Evolutionary conservation across 2,888 invertebrate species (phyloP), one percentile per base, ranked within the genome.

Genomic region (Nomada flava): DNA sequence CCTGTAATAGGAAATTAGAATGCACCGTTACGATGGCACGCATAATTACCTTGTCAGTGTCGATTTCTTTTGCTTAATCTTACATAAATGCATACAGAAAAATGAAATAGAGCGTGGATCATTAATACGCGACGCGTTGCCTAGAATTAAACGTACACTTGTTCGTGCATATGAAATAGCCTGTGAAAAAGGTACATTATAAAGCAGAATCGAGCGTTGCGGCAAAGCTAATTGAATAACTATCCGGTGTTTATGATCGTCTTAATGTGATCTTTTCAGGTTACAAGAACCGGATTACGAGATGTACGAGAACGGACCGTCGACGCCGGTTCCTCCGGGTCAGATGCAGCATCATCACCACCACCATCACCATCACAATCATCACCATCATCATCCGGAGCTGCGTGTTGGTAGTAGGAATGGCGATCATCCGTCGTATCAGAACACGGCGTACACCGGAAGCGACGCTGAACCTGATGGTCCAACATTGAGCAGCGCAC

Each of bases 371-470:
- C 89, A 88, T 50, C 89, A 90, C 78, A 89, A 90, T 73, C 91
- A 91, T 73, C 92, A 91, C 72, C 90, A 91, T 71, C 90, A 90
- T 26, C 90, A 90, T 57, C 89, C 88, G 68, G 83, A 88, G n/a
- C 84, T 90, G 36, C 86, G 90, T 69, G 89, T 88, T 69, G 85
- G 87, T 4, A 88, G 88, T 64, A 88, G 86, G 20, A 91, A 89
- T 55, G 89, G 91, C 29, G 89, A 91, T 57, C 92, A 90, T 90
- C 96, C 96, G 15, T 96, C 96, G 71, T 96, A 96, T 91, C 96
- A 96, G 91, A 96, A 96, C 93, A 96, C 96, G 23, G 96, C 95
- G 29, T 96, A 96, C 92, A 95, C 95, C 76, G 94, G 93, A 59
- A 94, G 94, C 83, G 94, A 94, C 84, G 94, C 94, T 11, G 95